These are phyloP conservation scores for Microplitis manilae DNA, from an alignment of 2,888 invertebrate genomes.

Conservation along the genomic window DNA sequence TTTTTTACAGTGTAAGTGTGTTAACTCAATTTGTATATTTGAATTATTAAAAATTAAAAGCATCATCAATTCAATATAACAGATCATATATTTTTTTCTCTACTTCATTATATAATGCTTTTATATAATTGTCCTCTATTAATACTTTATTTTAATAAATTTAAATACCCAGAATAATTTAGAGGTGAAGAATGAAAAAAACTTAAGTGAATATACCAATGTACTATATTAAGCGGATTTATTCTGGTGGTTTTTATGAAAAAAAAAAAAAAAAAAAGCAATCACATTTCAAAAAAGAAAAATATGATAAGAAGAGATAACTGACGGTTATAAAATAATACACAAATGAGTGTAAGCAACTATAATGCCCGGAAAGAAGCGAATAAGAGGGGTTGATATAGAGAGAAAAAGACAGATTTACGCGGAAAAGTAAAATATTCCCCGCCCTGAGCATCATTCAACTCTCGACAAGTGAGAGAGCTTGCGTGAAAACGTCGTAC, in stretches of 20 bases:
- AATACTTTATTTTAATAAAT: background rate
- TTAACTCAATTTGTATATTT: too few relatives aligned
- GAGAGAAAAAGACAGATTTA: constrained; percentile 60
- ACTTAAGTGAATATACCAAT: constrained; percentile 27
- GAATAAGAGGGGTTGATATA: constrained; percentile 43
- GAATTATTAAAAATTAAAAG: too few relatives aligned
- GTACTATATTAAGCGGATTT: constrained; percentile 36
- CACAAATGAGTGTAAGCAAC: constrained; percentile 30
- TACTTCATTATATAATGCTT: too few relatives aligned
- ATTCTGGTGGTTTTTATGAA: constrained; percentile 20
- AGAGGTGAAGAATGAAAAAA: constrained; percentile 23
- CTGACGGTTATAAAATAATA: constrained; percentile 17
- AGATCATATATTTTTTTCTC: too few relatives aligned
- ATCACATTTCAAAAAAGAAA: constrained; percentile 21
- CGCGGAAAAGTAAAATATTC: constrained; percentile 68
- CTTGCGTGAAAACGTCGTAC: constrained; percentile 67
- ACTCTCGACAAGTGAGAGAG: constrained; percentile 62
- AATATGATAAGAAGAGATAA: constrained; percentile 29
- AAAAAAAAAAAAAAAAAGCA: constrained; percentile 23
- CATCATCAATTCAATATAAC: too few relatives aligned
- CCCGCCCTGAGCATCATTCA: constrained; percentile 71
- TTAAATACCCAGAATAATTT: background rate
- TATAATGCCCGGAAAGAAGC: constrained; percentile 33
- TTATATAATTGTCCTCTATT: too few relatives aligned
- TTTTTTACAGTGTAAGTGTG: too few relatives aligned